These are phyloP conservation scores for Bombus sibiricus DNA, from an alignment of 1,140 invertebrate species.

Conservation along the genomic window DNA sequence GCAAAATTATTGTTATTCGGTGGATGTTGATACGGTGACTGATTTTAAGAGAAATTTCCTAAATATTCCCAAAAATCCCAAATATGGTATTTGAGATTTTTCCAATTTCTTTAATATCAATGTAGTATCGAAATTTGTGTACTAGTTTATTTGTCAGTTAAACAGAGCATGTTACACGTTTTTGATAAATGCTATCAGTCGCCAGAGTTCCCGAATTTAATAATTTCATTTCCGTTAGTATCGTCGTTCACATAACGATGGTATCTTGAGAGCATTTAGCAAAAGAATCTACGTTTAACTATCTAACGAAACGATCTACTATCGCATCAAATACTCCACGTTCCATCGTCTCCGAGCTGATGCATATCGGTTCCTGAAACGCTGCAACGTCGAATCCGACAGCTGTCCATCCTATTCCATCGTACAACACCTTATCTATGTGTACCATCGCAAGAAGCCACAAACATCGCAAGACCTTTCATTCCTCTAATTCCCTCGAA, in stretches of 20 bases:
- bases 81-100: too few species aligned
- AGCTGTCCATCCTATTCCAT: background rate
- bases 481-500: background rate
- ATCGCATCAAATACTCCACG: background rate
- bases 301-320: background rate
- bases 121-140: too few species aligned
- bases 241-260: background rate
- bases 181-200: too few species aligned
- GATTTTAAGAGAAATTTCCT: too few species aligned
- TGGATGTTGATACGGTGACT: too few species aligned
- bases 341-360: background rate
- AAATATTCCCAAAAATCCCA: too few species aligned
- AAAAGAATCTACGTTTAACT: background rate
- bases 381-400: background rate
- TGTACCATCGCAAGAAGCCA: conserved; percentile 3
- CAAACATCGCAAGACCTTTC: background rate
- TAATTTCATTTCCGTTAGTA: background rate
- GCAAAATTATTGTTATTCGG: background rate
- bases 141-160: too few species aligned
- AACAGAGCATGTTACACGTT: too few species aligned
- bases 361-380: background rate
- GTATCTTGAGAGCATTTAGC: background rate
- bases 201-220: too few species aligned
- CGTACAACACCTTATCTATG: conserved; percentile 1
- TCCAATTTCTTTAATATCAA: too few species aligned